These are phyloP conservation scores for Labeo rohita DNA, from an alignment of 2,113 vertebrate species.

Conservation along the genomic window DNA sequence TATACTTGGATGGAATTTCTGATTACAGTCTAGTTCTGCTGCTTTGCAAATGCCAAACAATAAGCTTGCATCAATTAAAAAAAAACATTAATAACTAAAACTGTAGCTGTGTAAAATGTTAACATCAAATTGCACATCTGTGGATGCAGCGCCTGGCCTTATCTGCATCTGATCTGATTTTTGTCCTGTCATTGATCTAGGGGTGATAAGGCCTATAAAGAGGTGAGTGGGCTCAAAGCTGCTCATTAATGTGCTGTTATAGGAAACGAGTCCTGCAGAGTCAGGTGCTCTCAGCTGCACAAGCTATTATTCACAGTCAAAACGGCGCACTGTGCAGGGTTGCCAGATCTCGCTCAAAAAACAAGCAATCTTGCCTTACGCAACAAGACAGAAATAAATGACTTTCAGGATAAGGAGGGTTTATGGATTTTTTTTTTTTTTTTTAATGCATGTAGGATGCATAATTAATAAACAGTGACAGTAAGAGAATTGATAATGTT, in stretches of 20 bases:
- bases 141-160: not conserved
- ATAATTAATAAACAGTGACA: not conserved
- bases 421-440: no score
- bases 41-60: not conserved
- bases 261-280: slow-evolving; percentile 43
- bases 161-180: slow-evolving; percentile 13
- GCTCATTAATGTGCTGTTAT: slow-evolving; percentile 45
- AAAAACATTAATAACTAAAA: not conserved
- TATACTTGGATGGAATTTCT: not conserved
- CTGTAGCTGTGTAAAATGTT: not conserved
- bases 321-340: slow-evolving; percentile 3
- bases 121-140: not conserved
- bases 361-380: not conserved
- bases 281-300: slow-evolving; percentile 48
- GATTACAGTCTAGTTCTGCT: not conserved
- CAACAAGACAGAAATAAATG: not conserved
- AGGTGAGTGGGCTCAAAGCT: slow-evolving; percentile 22
- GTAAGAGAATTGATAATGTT: not conserved
- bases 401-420: not conserved
- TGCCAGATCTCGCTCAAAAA: not conserved
- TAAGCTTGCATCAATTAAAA: not conserved
- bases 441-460: no score
- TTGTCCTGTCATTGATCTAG: not conserved
- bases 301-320: slow-evolving; percentile 49
- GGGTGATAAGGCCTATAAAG: slow-evolving; percentile 30